phyloP scores from a whole-genome alignment of 2,888 invertebrate species.

The Deilephila elpenor region DNA sequence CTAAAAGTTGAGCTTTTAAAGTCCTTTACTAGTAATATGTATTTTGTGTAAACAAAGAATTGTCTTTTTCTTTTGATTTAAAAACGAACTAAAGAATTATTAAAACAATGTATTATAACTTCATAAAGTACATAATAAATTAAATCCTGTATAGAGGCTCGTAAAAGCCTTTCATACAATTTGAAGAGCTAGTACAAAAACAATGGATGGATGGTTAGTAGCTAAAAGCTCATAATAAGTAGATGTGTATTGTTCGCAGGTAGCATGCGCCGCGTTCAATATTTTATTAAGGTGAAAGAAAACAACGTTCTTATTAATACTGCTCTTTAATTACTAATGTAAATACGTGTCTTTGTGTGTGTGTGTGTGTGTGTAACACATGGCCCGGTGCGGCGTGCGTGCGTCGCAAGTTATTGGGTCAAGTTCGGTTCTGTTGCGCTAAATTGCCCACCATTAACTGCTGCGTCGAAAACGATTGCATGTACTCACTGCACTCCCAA shows the following conservation, averaged over 20 bases:
- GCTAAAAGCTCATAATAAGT: background rate
- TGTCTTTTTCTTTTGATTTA: no score
- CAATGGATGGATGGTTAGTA: no score
- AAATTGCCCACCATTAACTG: conserved; percentile 2
- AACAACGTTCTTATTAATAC: background rate
- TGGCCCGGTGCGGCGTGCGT: conserved; percentile 14
- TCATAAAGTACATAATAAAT: no score
- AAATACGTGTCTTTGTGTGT: background rate
- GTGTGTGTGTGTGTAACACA: conserved; percentile 2
- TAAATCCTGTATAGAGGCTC: no score
- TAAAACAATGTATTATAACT: no score
- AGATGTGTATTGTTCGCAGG: no score
- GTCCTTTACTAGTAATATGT: no score
- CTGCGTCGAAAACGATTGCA: conserved; percentile 11
- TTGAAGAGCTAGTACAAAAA: no score
- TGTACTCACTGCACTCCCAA: background rate
- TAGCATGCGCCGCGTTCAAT: background rate
- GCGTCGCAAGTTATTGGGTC: conserved; percentile 18
- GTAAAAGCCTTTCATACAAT: no score
- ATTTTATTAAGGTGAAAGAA: conserved; percentile 7
- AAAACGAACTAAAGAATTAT: no score
- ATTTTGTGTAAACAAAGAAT: no score
- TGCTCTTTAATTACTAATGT: conserved; percentile 11
- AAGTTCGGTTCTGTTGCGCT: conserved; percentile 21
- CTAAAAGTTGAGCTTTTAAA: no score